Evolutionary conservation across 2,797 vertebrate species (phyloP).

Genomic region (Dromococcyx pavoninus): DNA sequence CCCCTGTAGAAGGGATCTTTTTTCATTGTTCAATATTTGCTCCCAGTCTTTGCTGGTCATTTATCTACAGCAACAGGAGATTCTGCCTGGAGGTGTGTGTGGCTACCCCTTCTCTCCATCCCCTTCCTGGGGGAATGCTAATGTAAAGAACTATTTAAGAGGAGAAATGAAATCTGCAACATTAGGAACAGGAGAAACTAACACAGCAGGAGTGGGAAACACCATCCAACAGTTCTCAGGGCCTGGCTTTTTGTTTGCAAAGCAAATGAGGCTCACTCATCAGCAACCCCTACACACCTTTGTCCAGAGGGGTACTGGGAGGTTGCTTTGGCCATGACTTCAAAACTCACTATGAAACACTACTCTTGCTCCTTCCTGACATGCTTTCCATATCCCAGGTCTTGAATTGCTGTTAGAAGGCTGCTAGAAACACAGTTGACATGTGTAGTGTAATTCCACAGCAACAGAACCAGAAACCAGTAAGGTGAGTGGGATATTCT

Average conservation of each 20-base stretch:
- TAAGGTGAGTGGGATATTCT: neutral
- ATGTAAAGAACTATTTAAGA: neutral
- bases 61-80: neutral
- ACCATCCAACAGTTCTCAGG: neutral
- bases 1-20: neutral
- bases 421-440: neutral
- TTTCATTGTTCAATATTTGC: neutral
- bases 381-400: neutral
- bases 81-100: neutral
- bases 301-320: neutral
- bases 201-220: neutral
- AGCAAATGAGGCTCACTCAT: neutral
- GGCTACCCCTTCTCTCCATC: neutral
- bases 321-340: neutral
- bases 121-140: neutral
- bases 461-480: neutral
- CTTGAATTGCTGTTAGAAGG: neutral
- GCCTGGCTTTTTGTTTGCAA: neutral
- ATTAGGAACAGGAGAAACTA: neutral
- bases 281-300: neutral
- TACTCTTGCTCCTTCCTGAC: neutral
- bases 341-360: neutral
- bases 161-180: neutral
- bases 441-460: neutral
- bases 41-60: neutral